These are phyloP conservation scores for Patella pellucida DNA, from an alignment of 2,888 invertebrate genomes.

Conservation along the genomic window DNA sequence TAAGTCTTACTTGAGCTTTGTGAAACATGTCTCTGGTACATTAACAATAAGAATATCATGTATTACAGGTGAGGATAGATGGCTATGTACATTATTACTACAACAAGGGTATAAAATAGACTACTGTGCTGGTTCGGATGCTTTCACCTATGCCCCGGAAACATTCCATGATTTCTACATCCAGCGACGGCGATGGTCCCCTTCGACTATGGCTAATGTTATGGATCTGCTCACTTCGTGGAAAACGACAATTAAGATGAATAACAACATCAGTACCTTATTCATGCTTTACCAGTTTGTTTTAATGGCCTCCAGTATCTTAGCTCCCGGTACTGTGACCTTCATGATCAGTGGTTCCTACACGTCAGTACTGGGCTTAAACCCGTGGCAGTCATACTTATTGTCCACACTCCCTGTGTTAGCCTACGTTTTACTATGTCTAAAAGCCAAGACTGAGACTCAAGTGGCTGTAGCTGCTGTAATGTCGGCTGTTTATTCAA, in stretches of 20 bases:
- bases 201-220: constrained; percentile 65
- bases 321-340: constrained; percentile 54
- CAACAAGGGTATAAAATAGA: constrained; percentile 65
- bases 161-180: constrained; percentile 65
- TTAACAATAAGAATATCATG: no score
- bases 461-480: constrained; percentile 77
- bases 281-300: constrained; percentile 59
- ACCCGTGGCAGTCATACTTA: constrained; percentile 95
- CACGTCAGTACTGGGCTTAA: constrained; percentile 95
- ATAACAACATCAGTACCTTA: constrained; percentile 58
- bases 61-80: constrained; percentile 63
- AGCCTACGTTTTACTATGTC: constrained; percentile 91
- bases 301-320: constrained; percentile 46
- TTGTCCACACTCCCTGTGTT: constrained; percentile 93
- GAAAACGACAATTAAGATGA: constrained; percentile 47
- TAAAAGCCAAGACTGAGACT: constrained; percentile 90
- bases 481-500: constrained; percentile 86
- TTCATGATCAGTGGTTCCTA: constrained; percentile 94
- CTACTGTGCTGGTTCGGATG: constrained; percentile 64
- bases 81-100: constrained; percentile 64
- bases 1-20: no score
- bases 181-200: constrained; percentile 64
- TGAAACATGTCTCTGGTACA: no score
- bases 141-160: constrained; percentile 62
- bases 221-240: constrained; percentile 57